A percentile compares a stretch with the other conserved stretches of the same genome.
These are phyloP conservation scores for Pemphigus obesinymphae DNA, from an alignment of 1,140 invertebrate species.

Conservation along the genomic window DNA sequence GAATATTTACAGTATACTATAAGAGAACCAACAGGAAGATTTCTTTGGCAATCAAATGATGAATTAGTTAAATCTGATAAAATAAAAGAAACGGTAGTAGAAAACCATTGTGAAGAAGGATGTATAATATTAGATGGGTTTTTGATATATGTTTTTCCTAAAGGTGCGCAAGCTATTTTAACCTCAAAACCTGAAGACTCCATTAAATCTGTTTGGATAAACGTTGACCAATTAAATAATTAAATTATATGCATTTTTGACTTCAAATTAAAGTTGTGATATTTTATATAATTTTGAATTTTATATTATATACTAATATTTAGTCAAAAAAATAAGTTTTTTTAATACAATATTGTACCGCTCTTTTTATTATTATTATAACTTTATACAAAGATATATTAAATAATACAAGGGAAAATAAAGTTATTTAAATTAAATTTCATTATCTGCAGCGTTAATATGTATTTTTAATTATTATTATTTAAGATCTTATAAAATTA, in stretches of 20 bases:
- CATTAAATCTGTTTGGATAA: constrained; percentile 26
- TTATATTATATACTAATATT: not conserved
- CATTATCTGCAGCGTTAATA: not conserved
- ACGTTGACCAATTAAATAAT: not conserved
- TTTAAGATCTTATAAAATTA: not conserved
- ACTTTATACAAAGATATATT: too few species aligned
- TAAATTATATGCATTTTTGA: not conserved
- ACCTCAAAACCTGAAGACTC: constrained; percentile 22
- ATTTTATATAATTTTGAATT: constrained; percentile 17
- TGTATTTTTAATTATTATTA: not conserved
- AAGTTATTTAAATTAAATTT: not conserved
- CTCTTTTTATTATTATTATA: not conserved
- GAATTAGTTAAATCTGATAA: constrained; percentile 23
- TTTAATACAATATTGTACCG: not conserved
- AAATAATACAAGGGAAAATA: not conserved
- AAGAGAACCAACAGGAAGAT: constrained; percentile 22
- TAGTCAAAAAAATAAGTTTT: not conserved
- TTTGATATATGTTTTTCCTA: constrained; percentile 22
- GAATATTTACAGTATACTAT: constrained; percentile 25
- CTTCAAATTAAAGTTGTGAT: not conserved
- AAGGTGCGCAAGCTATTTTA: constrained; percentile 22
- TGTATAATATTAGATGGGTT: constrained; percentile 37
- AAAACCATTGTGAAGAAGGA: constrained; percentile 34
- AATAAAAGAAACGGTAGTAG: not conserved
- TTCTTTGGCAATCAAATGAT: constrained; percentile 14